These are phyloP conservation scores for Bufotes viridis DNA, from an alignment of 2,797 vertebrate species.

Conservation along the genomic window DNA sequence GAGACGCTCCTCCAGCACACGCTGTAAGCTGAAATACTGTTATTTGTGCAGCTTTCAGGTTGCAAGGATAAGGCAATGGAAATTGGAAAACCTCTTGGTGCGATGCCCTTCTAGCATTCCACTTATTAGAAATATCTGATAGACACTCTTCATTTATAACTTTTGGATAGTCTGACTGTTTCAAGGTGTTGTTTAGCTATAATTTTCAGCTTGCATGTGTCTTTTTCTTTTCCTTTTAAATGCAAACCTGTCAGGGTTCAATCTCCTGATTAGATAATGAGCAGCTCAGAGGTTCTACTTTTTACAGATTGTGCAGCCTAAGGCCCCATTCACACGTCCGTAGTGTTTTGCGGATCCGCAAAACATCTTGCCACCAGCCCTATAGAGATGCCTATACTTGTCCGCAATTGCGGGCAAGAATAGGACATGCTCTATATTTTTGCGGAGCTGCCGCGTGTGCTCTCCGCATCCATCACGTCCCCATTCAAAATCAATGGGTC, in stretches of 20 bases:
- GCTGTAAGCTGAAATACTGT: constrained; percentile 5
- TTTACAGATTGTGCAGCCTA: no score
- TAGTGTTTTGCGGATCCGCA: no score
- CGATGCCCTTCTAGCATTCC: not conserved
- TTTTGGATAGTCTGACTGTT: constrained; percentile 14
- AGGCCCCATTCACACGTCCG: no score
- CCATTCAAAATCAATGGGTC: no score
- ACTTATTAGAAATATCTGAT: constrained; percentile 38
- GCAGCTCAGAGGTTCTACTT: not conserved
- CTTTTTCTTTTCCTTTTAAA: not conserved
- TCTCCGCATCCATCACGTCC: no score
- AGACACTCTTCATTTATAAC: constrained; percentile 30
- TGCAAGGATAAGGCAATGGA: constrained; percentile 21
- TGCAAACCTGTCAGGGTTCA: not conserved
- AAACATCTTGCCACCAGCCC: no score
- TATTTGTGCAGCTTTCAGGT: constrained; percentile 10
- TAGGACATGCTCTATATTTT: no score
- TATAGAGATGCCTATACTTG: no score
- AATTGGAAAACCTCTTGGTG: constrained; percentile 43
- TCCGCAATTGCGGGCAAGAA: no score
- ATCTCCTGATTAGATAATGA: not conserved
- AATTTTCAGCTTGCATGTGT: not conserved
- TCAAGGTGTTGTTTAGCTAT: not conserved
- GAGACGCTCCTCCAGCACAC: not conserved
- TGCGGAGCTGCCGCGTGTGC: no score